Conservation (phyloP, 1,140 invertebrate species). For the Cylas formicarius region DNA sequence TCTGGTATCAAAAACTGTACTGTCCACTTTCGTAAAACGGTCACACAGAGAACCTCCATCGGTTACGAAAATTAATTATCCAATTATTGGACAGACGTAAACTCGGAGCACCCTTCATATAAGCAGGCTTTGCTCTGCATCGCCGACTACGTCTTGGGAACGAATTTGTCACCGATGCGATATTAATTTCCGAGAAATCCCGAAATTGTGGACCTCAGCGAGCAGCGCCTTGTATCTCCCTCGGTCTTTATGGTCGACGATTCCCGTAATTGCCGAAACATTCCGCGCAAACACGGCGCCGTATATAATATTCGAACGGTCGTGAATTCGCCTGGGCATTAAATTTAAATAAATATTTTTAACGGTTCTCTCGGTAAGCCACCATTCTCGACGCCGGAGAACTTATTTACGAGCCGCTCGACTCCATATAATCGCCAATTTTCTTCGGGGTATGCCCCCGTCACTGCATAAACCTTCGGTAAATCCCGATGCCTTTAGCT, state of each 20-base stretch:
- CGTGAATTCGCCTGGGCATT: too few species aligned
- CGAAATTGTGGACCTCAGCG: conserved; percentile 23
- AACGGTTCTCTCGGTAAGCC: conserved; percentile 3
- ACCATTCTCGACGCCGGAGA: background rate
- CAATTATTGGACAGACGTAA: conserved; percentile 36
- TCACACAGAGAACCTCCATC: conserved; percentile 32
- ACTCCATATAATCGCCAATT: conserved; percentile 37
- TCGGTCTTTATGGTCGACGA: conserved; percentile 24
- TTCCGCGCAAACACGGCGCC: too few species aligned
- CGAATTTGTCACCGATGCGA: conserved; percentile 34
- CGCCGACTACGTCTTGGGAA: conserved; percentile 31
- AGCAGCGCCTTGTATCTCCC: conserved; percentile 12
- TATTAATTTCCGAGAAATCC: conserved; percentile 31
- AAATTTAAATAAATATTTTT: too few species aligned
- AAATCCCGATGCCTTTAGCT: conserved; percentile 33
- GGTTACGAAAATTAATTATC: conserved; percentile 39
- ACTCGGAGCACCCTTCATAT: conserved; percentile 22
- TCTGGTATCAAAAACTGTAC: too few species aligned
- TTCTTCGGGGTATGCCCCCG: conserved; percentile 32
- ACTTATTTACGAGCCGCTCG: conserved; percentile 35
- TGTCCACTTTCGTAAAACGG: too few species aligned
- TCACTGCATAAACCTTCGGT: conserved; percentile 32
- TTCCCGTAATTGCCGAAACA: conserved; percentile 24
- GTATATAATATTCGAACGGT: too few species aligned
- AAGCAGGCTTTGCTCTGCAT: conserved; percentile 27